Base-by-base conservation (phyloP, 2,113 vertebrate species). In the Perca fluviatilis region DNA sequence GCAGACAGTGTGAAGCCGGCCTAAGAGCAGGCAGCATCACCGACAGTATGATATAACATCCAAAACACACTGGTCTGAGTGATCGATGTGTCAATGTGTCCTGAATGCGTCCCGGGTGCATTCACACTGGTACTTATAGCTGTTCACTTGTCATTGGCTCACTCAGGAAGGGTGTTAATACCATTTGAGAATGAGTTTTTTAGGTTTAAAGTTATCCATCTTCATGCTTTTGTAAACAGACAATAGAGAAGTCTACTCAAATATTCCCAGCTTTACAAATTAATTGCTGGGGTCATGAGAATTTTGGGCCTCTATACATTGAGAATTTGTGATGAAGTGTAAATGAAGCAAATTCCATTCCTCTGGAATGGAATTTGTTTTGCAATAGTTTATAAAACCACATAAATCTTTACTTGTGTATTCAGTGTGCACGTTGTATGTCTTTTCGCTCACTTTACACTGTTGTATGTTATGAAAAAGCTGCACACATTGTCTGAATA, bases 401-500 rank as follows among this genome's bases (percentile, higher is more conserved):
- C 33, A 30, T 62, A 27, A 50, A 54, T 61, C 21, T 64, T 70
- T 54, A n/a, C 18, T 51, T 68, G 6, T 16, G 19, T 83, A 50
- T 75, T 60, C 8, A 11, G 4, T 36, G 33, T 43, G 33, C 30
- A 30, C 1, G 19, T 6, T 75, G 40, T 57, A 6, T 66, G 46
- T 74, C 3, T 73, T 74, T 74, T 63, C 67, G 78, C 61, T 58
- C 58, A 40, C 64, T 68, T 60, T 5, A 46, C n/a, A 3, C 16
- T 62, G 74, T 81, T 57, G 61, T 76, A 79, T 71, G 60, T 60
- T 68, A 66, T 50, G 11, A 53, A 64, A 50, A 77, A 66, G 57
- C 58, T 63, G 69, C 33, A 40, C 57, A 60, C 21, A 43, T 57
- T 62, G 54, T 57, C 33, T 69, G 14, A 89, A 91, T 89, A 87